Evolutionary conservation across 2,797 vertebrate genomes (phyloP).

Genomic region (Malacoraja senta): DNA sequence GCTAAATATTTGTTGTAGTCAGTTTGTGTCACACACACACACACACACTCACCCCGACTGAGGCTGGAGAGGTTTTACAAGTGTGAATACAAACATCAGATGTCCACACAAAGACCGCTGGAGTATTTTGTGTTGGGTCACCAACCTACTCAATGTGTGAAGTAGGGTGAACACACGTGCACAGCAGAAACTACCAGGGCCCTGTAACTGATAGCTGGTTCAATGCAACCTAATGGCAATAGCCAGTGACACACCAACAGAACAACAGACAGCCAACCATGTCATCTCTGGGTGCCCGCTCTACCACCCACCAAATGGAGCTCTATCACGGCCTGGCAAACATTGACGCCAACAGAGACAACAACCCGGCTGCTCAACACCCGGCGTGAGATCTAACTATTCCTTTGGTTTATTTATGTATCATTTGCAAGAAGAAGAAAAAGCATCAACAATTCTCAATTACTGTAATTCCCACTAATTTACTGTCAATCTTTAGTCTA

Average conservation of each 20-base stretch:
- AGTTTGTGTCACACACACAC: neutral
- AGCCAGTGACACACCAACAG: neutral
- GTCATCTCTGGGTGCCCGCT: too few relatives aligned
- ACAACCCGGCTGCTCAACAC: too few relatives aligned
- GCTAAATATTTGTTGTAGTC: neutral
- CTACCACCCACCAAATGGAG: too few relatives aligned
- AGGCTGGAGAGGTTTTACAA: neutral
- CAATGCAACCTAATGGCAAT: neutral
- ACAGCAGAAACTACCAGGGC: neutral
- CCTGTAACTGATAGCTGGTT: neutral
- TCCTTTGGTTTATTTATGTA: too few relatives aligned
- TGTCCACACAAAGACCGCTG: neutral
- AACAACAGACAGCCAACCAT: too few relatives aligned
- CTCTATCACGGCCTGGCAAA: too few relatives aligned
- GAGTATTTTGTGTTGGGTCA: neutral
- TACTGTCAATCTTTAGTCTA: neutral
- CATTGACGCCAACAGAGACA: too few relatives aligned
- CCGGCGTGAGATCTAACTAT: too few relatives aligned
- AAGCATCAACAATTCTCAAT: slow-evolving; percentile 4
- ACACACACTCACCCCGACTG: neutral
- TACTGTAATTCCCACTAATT: neutral
- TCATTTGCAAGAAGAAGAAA: too few relatives aligned
- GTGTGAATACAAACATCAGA: neutral
- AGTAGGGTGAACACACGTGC: neutral
- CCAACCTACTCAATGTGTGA: neutral